Conservation (phyloP, 2,888 invertebrate species). For the Acanthococcus lagerstroemiae region DNA sequence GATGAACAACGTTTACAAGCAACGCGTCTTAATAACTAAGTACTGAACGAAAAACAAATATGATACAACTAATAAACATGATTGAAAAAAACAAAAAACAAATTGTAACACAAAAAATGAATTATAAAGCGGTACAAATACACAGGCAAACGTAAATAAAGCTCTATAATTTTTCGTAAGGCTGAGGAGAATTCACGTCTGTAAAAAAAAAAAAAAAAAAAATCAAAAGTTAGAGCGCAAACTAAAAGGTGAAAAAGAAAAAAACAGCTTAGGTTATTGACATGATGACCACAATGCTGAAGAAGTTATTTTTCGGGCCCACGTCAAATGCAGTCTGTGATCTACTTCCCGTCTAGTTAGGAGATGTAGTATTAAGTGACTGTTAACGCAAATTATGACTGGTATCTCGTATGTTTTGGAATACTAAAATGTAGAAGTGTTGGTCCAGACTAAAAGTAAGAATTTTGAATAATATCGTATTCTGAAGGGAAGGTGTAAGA, state of each 20-base stretch:
- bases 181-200: slow-evolving; percentile 84
- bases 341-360: too few relatives aligned
- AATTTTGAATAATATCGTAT: too few relatives aligned
- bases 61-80: neutral
- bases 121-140: slow-evolving; percentile 3
- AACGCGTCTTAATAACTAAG: too few relatives aligned
- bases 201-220: slow-evolving; percentile 49
- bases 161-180: slow-evolving; percentile 74
- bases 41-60: neutral
- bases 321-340: too few relatives aligned
- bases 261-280: neutral
- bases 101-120: slow-evolving; percentile 40
- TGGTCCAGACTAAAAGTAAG: too few relatives aligned
- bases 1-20: too few relatives aligned
- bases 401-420: too few relatives aligned
- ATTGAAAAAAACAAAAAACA: slow-evolving; percentile 20
- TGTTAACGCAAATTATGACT: too few relatives aligned
- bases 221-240: slow-evolving; percentile 1
- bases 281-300: neutral
- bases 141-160: slow-evolving; percentile 10
- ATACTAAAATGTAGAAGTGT: too few relatives aligned
- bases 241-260: neutral
- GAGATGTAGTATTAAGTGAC: too few relatives aligned
- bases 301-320: neutral
- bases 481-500: too few relatives aligned